Evolutionary conservation across 30 jellyfish, hydroid and myxozoan species (phyloP).

Genomic region (Nemopilema nomurai): DNA sequence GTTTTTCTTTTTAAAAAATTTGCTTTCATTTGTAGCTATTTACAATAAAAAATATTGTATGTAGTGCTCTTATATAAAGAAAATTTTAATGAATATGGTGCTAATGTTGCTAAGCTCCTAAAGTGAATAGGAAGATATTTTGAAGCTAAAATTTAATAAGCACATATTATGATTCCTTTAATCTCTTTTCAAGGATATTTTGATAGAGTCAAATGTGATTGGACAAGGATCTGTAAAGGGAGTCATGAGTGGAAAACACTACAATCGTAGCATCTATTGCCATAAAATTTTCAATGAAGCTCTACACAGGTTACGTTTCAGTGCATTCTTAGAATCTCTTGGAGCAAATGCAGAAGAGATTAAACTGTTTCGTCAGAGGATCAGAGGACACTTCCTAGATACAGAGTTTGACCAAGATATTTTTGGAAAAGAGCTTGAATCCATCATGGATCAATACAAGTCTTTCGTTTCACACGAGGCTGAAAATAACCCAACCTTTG

Average conservation of each 20-base stretch:
- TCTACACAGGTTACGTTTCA: constrained; percentile 40
- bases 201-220: constrained; percentile 60
- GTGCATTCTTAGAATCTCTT: constrained; percentile 32
- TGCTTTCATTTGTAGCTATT: background rate
- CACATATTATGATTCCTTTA: background rate
- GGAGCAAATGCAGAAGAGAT: constrained; percentile 17
- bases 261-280: constrained; percentile 51
- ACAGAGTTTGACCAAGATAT: background rate
- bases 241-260: constrained; percentile 61
- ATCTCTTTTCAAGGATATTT: constrained; percentile 35
- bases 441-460: constrained; percentile 55
- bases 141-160: background rate
- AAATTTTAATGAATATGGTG: background rate
- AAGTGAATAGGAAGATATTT: background rate
- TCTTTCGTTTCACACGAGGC: background rate
- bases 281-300: constrained; percentile 64
- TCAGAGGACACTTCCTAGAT: background rate
- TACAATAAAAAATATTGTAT: background rate
- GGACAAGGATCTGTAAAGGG: constrained; percentile 61
- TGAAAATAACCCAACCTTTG: background rate
- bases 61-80: background rate
- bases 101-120: background rate
- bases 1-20: background rate
- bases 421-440: constrained; percentile 14
- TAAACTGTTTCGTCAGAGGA: background rate